Evolutionary conservation across 2,113 vertebrate genomes (phyloP).

Genomic region (Steatornis caripensis): DNA sequence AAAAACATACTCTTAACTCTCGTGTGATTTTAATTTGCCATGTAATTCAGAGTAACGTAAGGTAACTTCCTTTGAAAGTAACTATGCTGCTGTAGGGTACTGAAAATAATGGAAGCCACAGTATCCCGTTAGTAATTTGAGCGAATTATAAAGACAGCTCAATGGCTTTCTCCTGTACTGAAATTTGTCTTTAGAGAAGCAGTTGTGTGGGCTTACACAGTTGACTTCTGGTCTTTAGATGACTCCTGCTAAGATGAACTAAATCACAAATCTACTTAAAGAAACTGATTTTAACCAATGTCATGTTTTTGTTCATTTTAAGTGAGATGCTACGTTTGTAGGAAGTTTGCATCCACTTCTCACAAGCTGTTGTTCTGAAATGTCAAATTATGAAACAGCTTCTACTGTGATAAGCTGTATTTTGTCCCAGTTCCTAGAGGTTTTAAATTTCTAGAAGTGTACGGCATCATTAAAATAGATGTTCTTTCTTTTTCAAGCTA

Average conservation of each 20-base stretch:
- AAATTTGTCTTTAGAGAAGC: slow-evolving; percentile 22
- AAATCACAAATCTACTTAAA: not conserved
- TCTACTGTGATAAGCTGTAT: not conserved
- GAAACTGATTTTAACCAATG: not conserved
- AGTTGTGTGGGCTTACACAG: slow-evolving; percentile 43
- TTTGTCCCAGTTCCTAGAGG: not conserved
- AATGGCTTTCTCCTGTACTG: not conserved
- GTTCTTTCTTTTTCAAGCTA: not conserved
- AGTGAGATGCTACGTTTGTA: not conserved
- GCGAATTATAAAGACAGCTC: slow-evolving; percentile 6
- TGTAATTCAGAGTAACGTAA: slow-evolving; percentile 31
- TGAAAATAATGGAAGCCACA: slow-evolving; percentile 19
- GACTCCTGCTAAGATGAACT: not conserved
- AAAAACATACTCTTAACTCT: not conserved
- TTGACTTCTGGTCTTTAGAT: slow-evolving; percentile 17
- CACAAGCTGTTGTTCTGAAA: not conserved
- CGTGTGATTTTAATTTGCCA: not conserved
- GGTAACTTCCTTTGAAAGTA: slow-evolving; percentile 42
- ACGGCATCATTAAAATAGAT: rapidly evolving
- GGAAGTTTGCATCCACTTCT: not conserved
- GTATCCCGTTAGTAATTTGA: slow-evolving; percentile 13
- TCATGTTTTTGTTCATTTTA: not conserved
- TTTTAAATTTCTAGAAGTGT: not conserved
- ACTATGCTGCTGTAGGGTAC: slow-evolving; percentile 37
- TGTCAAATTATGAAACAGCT: not conserved